Percentiles rank a stretch among this genome's conserved stretches.
Evolutionary conservation across 2,113 vertebrate species (phyloP).

Genomic region (Mystacornis crossleyi): DNA sequence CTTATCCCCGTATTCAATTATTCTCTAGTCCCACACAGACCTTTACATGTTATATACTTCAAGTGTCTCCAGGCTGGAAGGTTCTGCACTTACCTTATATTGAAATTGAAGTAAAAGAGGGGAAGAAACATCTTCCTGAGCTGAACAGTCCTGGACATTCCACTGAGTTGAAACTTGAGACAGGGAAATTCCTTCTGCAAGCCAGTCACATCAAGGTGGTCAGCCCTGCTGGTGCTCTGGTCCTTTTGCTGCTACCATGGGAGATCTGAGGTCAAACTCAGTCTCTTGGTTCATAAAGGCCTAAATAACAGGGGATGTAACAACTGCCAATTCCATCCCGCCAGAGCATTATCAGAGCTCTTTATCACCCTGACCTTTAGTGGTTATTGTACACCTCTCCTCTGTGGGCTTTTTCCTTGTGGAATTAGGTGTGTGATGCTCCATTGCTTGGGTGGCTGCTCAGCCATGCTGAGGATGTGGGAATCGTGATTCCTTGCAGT

Average conservation of each 20-base stretch:
- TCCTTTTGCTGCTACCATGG: background rate
- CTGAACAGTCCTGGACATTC: background rate
- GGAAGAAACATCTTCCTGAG: background rate
- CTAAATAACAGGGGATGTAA: background rate
- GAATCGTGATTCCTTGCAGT: background rate
- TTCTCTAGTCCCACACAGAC: background rate
- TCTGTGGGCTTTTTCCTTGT: accelerated
- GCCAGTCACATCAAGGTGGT: accelerated
- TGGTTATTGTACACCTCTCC: background rate
- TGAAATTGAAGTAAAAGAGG: background rate
- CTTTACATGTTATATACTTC: background rate
- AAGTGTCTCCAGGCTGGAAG: background rate
- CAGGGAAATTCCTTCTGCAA: background rate
- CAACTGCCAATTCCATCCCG: background rate
- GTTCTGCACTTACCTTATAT: background rate
- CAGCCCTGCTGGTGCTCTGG: background rate
- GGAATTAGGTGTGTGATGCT: background rate
- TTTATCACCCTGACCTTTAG: background rate
- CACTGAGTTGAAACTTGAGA: background rate
- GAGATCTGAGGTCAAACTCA: background rate
- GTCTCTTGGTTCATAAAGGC: background rate
- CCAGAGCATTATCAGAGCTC: background rate
- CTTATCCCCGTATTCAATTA: background rate
- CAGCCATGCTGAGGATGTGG: background rate
- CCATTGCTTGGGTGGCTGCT: accelerated